These are phyloP conservation scores for Melanerpes aurifrons DNA, from an alignment of 2,113 vertebrate genomes.

Conservation along the genomic window DNA sequence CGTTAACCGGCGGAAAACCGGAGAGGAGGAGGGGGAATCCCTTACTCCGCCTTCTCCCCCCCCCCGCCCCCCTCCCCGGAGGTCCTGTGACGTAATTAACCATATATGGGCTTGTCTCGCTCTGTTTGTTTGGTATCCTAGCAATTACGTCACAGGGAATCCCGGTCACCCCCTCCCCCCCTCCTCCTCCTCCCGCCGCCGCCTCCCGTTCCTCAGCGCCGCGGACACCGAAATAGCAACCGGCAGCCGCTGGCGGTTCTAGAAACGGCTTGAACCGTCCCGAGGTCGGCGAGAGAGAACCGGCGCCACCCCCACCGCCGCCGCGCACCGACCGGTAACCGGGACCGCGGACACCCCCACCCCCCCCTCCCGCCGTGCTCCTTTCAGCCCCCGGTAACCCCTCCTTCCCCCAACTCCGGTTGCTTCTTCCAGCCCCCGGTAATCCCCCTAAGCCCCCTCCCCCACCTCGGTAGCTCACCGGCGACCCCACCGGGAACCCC, in stretches of 20 bases:
- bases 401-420: too few relatives aligned
- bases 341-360: too few relatives aligned
- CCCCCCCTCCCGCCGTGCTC: too few relatives aligned
- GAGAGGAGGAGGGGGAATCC: constrained; percentile 47
- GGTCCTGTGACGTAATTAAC: constrained; percentile 99
- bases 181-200: constrained; percentile 72
- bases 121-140: constrained; percentile 98
- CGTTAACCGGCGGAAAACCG: background rate
- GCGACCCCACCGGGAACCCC: too few relatives aligned
- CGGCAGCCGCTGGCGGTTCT: constrained; percentile 62
- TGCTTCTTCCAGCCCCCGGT: too few relatives aligned
- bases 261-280: constrained; percentile 30
- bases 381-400: too few relatives aligned
- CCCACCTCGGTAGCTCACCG: too few relatives aligned
- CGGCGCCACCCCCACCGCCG: background rate
- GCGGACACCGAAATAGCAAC: constrained; percentile 76
- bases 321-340: too few relatives aligned
- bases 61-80: constrained; percentile 81
- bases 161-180: constrained; percentile 65
- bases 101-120: constrained; percentile 88
- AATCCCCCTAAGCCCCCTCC: too few relatives aligned
- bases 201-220: background rate
- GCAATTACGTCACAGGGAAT: constrained; percentile 97
- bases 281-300: background rate
- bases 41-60: constrained; percentile 66